These are phyloP conservation scores for Marcusenius ussheri DNA, from an alignment of 2,113 vertebrate species.

Conservation along the genomic window DNA sequence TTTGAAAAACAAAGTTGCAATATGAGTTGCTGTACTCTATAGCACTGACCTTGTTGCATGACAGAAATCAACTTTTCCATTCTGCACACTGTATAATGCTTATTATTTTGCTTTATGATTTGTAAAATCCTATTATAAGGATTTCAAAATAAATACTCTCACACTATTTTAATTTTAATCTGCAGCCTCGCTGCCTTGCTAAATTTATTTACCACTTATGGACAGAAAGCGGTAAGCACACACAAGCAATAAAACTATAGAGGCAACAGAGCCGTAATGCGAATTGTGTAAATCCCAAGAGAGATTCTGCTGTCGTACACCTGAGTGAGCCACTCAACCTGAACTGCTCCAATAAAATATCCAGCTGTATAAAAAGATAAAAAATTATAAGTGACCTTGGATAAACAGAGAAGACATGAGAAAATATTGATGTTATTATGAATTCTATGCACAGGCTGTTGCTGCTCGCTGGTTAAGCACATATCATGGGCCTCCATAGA, in stretches of 20 bases:
- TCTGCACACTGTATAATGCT: background rate
- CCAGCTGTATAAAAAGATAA: constrained; percentile 1
- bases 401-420: background rate
- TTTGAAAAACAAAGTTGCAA: background rate
- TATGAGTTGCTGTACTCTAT: background rate
- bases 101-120: background rate
- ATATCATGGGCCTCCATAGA: background rate
- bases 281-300: background rate
- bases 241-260: background rate
- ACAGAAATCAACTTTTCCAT: background rate
- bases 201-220: background rate
- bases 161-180: background rate
- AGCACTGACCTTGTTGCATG: background rate
- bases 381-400: constrained; percentile 9
- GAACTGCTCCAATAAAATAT: background rate
- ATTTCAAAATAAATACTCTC: background rate
- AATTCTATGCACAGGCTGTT: background rate
- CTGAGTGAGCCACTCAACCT: background rate
- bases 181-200: background rate
- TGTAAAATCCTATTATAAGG: background rate
- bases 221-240: background rate
- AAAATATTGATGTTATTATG: background rate
- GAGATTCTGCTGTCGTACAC: background rate
- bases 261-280: background rate
- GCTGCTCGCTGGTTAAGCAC: background rate